Base-by-base conservation (phyloP, 2,797 vertebrate genomes). In the Pygocentrus nattereri region DNA sequence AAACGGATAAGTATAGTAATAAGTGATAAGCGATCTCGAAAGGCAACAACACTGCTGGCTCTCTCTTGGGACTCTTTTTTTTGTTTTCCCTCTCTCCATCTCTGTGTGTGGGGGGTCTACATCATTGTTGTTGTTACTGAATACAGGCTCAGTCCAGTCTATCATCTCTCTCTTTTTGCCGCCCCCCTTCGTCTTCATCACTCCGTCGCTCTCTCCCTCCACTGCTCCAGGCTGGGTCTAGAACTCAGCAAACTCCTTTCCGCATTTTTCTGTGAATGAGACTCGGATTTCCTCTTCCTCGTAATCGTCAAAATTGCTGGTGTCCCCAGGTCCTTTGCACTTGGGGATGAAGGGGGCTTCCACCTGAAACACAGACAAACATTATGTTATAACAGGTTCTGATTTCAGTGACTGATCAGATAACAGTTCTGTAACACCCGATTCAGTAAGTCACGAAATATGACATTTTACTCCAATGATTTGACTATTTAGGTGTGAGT, bases 341-440 rank as follows among this genome's bases (percentile, higher is more conserved):
- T 98, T 98, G 54, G 97, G 97, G 92, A 98, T 97, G 92, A 98
- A 98, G 78, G 97, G 97, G 82, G 97, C 96, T 91, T 98, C 97
- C 89, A 97, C 96, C 96, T 96, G 88, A 50, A 90, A 90, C 7
- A 88, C 30, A 76, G 50, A 78, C 59, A 83, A 61, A 87, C 18
- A 72, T 44, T 0, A 38, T 5, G 25, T 47, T 16, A 58, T 34
- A 5, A 47, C 47, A 72, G 16, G 23, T 31, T 21, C 70, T 52
- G 70, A 16, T 27, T 30, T 56, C 52, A 2, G 8, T 30, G 13
- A 61, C 61, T 19, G 21, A n/a, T n/a, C n/a, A n/a, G n/a, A n/a
- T n/a, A n/a, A n/a, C n/a, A n/a, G n/a, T n/a, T n/a, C n/a, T n/a
- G n/a, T n/a, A n/a, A n/a, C n/a, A n/a, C n/a, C n/a, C n/a, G n/a